phyloP scores from a whole-genome alignment of 1,140 invertebrate genomes.

The Penaeus japonicus region DNA sequence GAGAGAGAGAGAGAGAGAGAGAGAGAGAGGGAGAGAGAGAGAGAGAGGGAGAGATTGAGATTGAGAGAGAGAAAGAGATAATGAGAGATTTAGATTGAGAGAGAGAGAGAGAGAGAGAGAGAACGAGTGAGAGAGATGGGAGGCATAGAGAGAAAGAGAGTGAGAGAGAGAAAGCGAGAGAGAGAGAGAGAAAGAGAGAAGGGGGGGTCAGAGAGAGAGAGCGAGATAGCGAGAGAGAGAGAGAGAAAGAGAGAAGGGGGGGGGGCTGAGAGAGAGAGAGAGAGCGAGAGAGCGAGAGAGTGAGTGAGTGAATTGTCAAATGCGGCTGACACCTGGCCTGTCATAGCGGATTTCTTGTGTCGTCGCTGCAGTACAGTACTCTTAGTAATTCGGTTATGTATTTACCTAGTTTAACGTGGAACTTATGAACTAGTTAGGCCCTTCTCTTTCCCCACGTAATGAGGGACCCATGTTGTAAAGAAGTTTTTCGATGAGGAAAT shows the following conservation, averaged over 20 bases:
- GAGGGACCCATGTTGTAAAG: slow-evolving; percentile 51
- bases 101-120: neutral
- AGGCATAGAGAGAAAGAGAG: neutral
- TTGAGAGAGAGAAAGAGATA: neutral
- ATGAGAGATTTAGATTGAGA: neutral
- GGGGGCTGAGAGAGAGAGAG: neutral
- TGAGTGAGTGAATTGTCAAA: too few species aligned
- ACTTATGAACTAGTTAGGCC: slow-evolving; percentile 46
- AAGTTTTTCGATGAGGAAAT: slow-evolving; percentile 55
- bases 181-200: neutral
- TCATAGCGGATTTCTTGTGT: too few species aligned
- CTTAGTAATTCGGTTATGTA: slow-evolving; percentile 24
- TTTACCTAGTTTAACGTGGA: slow-evolving; percentile 35
- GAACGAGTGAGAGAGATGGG: neutral
- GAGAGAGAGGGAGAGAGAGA: slow-evolving; percentile 8
- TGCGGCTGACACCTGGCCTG: too few species aligned
- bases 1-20: neutral
- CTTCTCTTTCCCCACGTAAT: slow-evolving; percentile 30
- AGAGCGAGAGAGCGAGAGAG: neutral
- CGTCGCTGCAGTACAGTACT: too few species aligned
- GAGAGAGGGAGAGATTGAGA: slow-evolving; percentile 22
- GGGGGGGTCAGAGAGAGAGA: slow-evolving; percentile 26
- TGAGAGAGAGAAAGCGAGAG: neutral
- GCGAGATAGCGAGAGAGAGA: slow-evolving; percentile 16
- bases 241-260: neutral